Evolutionary conservation across 1,140 invertebrate species (phyloP), one percentile per base, ranked within the genome.

Genomic region (Plutomurus gul): DNA sequence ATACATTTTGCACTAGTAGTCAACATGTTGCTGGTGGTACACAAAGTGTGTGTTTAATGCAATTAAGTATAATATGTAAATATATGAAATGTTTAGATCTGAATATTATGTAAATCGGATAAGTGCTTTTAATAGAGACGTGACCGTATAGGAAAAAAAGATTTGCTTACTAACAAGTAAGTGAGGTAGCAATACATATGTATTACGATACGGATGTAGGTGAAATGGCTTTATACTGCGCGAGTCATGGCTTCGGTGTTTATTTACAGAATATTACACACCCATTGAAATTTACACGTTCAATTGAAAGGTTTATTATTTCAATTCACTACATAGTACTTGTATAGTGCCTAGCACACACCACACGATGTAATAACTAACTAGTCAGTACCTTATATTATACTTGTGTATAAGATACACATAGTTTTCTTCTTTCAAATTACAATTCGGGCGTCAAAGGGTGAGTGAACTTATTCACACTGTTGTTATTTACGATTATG

Each of bases 381-480:
- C 39, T n/a, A 43, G 11, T 33, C 11, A 30, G 56, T 18, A 33
- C 22, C 16, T 65, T 65, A 36, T 30, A 33, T 56, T 22, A 25
- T 11, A 27, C 13, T 25, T 33, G 18, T 36, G 22, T 65, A n/a
- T 27, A 7, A n/a, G 27, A 27, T 36, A 65, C 30, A n/a, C 27
- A 65, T 33, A 11, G 16, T 33, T 33, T 65, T 30, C 18, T 65
- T 27, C 13, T 27, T 13, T 51, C 47, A 51, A 18, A 51, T 22
- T 51, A 22, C 18, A 65, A 65, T 65, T 27, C 27, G 36, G 56
- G 56, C 56, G 27, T 33, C 25, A n/a, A 7, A 65, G 27, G 56
- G 56, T 65, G 16, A 65, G 56, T 65, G 56, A 65, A 65, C 56
- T 65, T 65, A 65, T 33, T 65, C 11, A 65, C 13, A 33, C 25